Evolutionary conservation across 2,888 invertebrate species (phyloP), one percentile per base, ranked within the genome.

Genomic region (Lepidocyrtoides sp.): DNA sequence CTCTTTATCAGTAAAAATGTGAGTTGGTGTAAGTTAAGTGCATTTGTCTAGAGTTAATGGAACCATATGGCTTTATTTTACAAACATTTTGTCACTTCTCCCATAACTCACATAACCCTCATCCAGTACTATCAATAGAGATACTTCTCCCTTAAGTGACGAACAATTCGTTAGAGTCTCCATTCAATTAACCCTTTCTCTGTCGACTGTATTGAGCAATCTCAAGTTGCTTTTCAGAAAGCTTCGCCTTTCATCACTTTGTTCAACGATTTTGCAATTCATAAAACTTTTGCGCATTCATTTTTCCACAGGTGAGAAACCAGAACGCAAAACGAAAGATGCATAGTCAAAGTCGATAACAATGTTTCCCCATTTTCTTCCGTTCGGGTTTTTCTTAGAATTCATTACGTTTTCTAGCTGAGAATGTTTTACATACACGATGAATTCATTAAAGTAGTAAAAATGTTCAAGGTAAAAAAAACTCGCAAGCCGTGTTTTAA

Each of bases 11-110:
- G 12, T 83, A 17, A 66, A 81, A 83, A 83, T 66, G 48, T 83
- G 60, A 60, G 83, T 83, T 83, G 83, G 83, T 66, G 83, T 63
- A 44, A 29, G 83, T 66, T 60, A 60, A 81, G 66, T 83, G 29
- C 63, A 57, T 91, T 91, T 91, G 79, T 85, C 66, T 20, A 82
- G 20, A 17, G 86, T 60, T 91, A 91, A 91, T 91, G 86, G 86
- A 86, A 82, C 91, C 91, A 91, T 91, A 91, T 91, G 91, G 91
- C 75, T 54, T 91, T 86, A 91, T 86, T 91, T 91, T 91, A 57
- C 48, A 79, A 85, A 89, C 12, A 63, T 84, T 85, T 60, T n/a
- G n/a, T 66, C 54, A 36, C 26, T 20, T 77, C 26, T 54, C 69
- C 66, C 89, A 63, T 66, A 77, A 36, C 75, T 83, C 75, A 69